Evolutionary conservation across 2,113 vertebrate genomes (phyloP).

Genomic region (Pantherophis guttatus): DNA sequence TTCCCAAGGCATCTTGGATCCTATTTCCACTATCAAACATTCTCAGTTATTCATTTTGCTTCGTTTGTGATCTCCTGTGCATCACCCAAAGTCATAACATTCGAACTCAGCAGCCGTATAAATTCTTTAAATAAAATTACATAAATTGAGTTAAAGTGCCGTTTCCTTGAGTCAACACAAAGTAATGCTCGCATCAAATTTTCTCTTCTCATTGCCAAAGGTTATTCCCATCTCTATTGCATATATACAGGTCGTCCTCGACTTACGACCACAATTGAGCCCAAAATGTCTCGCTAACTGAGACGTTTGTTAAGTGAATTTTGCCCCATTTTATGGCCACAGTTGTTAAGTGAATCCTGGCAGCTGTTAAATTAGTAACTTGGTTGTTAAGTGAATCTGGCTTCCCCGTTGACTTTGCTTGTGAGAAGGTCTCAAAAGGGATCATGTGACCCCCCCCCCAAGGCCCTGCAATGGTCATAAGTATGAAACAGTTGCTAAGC

Average conservation of each 20-base stretch:
- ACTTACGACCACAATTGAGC: too few relatives aligned
- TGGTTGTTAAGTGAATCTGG: too few relatives aligned
- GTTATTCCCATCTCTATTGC: neutral
- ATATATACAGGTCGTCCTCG: neutral
- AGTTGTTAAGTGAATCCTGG: too few relatives aligned
- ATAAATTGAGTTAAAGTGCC: neutral
- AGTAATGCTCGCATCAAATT: neutral
- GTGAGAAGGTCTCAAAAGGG: too few relatives aligned
- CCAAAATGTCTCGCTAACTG: too few relatives aligned
- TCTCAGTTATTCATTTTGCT: neutral
- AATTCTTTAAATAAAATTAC: neutral
- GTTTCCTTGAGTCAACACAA: neutral
- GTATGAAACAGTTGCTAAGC: too few relatives aligned
- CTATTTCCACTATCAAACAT: neutral
- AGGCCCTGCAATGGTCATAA: too few relatives aligned
- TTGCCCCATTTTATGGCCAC: too few relatives aligned
- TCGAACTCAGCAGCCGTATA: neutral
- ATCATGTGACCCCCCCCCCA: too few relatives aligned
- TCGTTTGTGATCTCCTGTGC: neutral
- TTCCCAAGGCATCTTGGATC: neutral
- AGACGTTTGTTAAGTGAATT: too few relatives aligned
- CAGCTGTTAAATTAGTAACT: too few relatives aligned
- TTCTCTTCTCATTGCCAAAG: neutral
- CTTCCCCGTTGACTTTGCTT: too few relatives aligned
- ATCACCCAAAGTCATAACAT: neutral